phyloP scores from a whole-genome alignment of 2,113 vertebrate genomes.

The Genyomyrus donnyi region DNA sequence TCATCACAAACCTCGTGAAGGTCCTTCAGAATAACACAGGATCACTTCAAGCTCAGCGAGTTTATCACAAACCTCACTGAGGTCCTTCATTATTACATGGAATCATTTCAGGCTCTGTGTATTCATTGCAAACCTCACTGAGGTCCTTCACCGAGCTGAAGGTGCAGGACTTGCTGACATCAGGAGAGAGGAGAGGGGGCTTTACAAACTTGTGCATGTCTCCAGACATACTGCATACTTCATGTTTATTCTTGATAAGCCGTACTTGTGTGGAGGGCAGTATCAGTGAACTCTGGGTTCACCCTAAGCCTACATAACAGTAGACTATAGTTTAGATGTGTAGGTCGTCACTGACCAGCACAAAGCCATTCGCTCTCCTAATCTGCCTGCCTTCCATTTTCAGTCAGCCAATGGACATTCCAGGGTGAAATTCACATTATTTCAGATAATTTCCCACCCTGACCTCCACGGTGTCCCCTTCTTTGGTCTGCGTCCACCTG shows the following conservation, averaged over 20 bases:
- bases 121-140: conserved; percentile 56
- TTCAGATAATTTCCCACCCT: conserved; percentile 38
- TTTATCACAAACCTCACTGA: conserved; percentile 53
- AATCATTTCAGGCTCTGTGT: conserved; percentile 60
- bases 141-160: conserved; percentile 33
- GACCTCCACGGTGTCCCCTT: conserved; percentile 54
- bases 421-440: conserved; percentile 5
- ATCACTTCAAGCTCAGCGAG: conserved; percentile 61
- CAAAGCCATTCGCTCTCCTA: conserved; percentile 1
- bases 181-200: not conserved
- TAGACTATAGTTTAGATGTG: conserved; percentile 1
- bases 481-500: conserved; percentile 40
- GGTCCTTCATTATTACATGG: conserved; percentile 52
- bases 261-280: conserved; percentile 20
- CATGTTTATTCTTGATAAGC: conserved; percentile 22
- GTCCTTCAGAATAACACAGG: conserved; percentile 54
- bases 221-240: conserved; percentile 7
- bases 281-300: conserved; percentile 11
- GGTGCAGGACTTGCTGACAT: conserved; percentile 20
- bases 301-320: conserved; percentile 26
- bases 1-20: conserved; percentile 51
- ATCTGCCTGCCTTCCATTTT: conserved; percentile 15
- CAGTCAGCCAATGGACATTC: not conserved
- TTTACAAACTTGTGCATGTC: conserved; percentile 6
- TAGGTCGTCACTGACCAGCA: conserved; percentile 22